Conservation (phyloP, 2,113 vertebrate genomes). For the Elephas maximus region DNA sequence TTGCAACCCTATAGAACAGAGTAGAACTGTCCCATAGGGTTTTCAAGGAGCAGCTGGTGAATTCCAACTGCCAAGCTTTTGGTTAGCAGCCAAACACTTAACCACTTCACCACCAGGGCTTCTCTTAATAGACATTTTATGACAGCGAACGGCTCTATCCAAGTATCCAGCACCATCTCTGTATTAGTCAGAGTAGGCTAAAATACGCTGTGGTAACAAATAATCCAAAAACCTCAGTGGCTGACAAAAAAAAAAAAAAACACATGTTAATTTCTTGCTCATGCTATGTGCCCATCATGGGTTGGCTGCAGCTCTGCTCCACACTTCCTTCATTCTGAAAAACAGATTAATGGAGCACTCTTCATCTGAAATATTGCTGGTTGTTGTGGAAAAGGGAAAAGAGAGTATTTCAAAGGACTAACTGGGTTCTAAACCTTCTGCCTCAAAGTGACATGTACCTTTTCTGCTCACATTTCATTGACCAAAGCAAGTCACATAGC, state of each 20-base stretch:
- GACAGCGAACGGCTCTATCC: not conserved
- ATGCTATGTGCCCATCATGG: no score
- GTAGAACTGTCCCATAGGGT: no score
- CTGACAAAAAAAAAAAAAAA: slow-evolving; percentile 18
- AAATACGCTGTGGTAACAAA: slow-evolving; percentile 25
- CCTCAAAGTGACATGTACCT: not conserved
- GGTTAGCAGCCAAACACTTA: no score
- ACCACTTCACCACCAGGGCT: no score
- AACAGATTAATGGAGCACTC: not conserved
- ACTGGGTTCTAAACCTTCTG: not conserved
- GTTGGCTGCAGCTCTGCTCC: not conserved
- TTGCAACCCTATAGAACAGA: no score
- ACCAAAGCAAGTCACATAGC: slow-evolving; percentile 15
- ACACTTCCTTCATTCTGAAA: not conserved
- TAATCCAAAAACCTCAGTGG: not conserved
- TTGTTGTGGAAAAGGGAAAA: not conserved
- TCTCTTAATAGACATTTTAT: slow-evolving; percentile 21
- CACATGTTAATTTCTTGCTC: not conserved
- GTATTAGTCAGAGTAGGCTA: not conserved
- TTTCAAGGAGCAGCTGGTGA: no score
- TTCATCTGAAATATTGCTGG: not conserved
- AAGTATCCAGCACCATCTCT: not conserved
- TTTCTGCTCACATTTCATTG: not conserved
- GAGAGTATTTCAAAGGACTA: not conserved
- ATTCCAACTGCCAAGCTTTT: no score